A percentile compares a stretch with the other conserved stretches of the same genome.
These are phyloP conservation scores for Hemibagrus wyckioides DNA, from an alignment of 2,113 vertebrate species.

Conservation along the genomic window DNA sequence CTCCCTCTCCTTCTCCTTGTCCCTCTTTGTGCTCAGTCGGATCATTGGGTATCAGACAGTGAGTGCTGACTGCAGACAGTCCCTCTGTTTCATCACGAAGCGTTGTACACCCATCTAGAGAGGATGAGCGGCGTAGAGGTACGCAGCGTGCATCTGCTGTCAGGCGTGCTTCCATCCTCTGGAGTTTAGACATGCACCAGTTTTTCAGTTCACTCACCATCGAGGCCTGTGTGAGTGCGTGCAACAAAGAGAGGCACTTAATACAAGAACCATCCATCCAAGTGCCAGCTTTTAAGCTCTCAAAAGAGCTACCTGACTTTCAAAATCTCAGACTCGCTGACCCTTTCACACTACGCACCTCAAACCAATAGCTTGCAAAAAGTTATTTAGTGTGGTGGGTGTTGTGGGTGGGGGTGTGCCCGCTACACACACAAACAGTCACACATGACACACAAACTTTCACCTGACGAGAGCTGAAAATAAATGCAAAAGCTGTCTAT, in stretches of 20 bases:
- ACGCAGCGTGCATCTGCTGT: conserved; percentile 75
- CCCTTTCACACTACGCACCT: background rate
- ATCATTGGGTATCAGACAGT: conserved; percentile 57
- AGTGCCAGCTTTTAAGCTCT: background rate
- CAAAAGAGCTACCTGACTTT: background rate
- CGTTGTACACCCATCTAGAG: conserved; percentile 54
- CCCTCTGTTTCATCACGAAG: background rate
- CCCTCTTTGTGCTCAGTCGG: conserved; percentile 55
- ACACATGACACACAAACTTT: background rate
- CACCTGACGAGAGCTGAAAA: too few relatives aligned
- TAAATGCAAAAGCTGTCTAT: background rate
- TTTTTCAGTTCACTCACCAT: conserved; percentile 89
- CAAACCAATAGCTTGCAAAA: background rate
- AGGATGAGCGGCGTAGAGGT: conserved; percentile 74
- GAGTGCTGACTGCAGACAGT: conserved; percentile 37
- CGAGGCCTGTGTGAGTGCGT: conserved; percentile 72
- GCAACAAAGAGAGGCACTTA: background rate
- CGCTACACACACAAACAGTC: too few relatives aligned
- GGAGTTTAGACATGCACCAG: conserved; percentile 94
- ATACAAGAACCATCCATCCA: too few relatives aligned
- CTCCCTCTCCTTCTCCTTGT: conserved; percentile 47
- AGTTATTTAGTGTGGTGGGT: background rate
- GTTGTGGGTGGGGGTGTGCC: too few relatives aligned
- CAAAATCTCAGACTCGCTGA: background rate
- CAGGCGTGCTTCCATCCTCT: conserved; percentile 85